Evolutionary conservation across 2,888 invertebrate genomes (phyloP).

Genomic region (Isotomurus palustris): DNA sequence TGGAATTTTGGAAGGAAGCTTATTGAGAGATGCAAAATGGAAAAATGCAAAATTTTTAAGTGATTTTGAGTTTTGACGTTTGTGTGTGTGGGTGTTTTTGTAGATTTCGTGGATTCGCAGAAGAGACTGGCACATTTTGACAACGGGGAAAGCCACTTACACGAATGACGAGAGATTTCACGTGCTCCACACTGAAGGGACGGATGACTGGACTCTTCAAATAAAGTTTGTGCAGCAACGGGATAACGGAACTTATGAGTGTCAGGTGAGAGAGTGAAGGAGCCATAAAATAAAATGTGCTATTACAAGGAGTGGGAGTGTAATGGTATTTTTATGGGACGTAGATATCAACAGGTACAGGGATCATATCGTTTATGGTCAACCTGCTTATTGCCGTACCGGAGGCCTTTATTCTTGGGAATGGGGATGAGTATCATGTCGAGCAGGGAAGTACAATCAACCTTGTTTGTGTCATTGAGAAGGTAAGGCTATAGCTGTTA

Average conservation of each 20-base stretch:
- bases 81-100: neutral
- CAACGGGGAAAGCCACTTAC: slow-evolving; percentile 83
- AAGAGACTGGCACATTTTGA: slow-evolving; percentile 88
- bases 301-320: neutral
- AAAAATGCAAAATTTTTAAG: neutral
- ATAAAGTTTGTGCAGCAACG: slow-evolving; percentile 89
- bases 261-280: slow-evolving; percentile 63
- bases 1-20: neutral
- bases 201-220: slow-evolving; percentile 90
- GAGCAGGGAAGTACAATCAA: slow-evolving; percentile 52
- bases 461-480: slow-evolving; percentile 51
- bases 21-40: neutral
- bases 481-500: slow-evolving; percentile 49
- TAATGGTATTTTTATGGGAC: slow-evolving; percentile 23
- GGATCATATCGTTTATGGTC: slow-evolving; percentile 51
- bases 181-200: slow-evolving; percentile 78
- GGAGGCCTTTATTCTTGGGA: slow-evolving; percentile 51
- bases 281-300: too few species aligned
- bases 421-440: slow-evolving; percentile 51
- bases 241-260: slow-evolving; percentile 91
- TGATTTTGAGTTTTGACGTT: neutral
- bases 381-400: slow-evolving; percentile 51
- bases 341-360: slow-evolving; percentile 51
- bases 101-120: slow-evolving; percentile 90
- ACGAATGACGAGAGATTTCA: slow-evolving; percentile 74